Percentiles rank a stretch among this genome's conserved stretches.
Evolutionary conservation across 2,888 invertebrate genomes (phyloP).

Genomic region (Dynastes maya): DNA sequence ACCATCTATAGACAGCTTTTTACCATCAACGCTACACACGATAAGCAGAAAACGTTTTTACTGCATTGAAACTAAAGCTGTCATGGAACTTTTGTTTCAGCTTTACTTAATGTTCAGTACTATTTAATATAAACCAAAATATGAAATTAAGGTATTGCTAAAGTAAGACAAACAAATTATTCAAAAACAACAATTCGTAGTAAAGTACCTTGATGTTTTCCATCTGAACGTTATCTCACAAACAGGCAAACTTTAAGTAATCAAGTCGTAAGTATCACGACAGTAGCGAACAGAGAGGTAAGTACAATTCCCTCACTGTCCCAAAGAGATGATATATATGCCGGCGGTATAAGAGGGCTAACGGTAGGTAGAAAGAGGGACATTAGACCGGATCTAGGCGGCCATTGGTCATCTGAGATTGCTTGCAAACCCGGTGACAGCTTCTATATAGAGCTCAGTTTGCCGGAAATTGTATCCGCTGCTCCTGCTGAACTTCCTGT

Average conservation of each 20-base stretch:
- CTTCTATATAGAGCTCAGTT: slow-evolving; percentile 65
- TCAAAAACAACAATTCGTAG: slow-evolving; percentile 6
- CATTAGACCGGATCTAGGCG: slow-evolving; percentile 67
- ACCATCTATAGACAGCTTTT: no score
- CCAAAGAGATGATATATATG: slow-evolving; percentile 46
- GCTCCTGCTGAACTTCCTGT: slow-evolving; percentile 68
- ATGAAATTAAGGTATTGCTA: no score
- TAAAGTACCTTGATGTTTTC: slow-evolving; percentile 43
- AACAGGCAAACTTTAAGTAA: slow-evolving; percentile 43
- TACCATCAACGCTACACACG: no score
- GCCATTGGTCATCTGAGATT: slow-evolving; percentile 71
- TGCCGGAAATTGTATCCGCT: slow-evolving; percentile 71
- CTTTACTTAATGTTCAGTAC: no score
- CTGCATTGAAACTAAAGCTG: no score
- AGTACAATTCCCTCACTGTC: slow-evolving; percentile 46
- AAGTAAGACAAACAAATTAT: no score
- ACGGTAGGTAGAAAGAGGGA: slow-evolving; percentile 59
- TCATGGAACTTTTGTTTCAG: no score
- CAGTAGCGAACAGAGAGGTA: slow-evolving; percentile 35
- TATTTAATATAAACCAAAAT: no score
- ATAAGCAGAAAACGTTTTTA: no score
- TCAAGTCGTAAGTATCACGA: slow-evolving; percentile 48
- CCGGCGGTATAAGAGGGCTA: slow-evolving; percentile 54
- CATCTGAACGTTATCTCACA: slow-evolving; percentile 40
- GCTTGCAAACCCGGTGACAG: slow-evolving; percentile 67